Conservation (phyloP, 1,140 invertebrate genomes). For the Leptonema lineaticorne region DNA sequence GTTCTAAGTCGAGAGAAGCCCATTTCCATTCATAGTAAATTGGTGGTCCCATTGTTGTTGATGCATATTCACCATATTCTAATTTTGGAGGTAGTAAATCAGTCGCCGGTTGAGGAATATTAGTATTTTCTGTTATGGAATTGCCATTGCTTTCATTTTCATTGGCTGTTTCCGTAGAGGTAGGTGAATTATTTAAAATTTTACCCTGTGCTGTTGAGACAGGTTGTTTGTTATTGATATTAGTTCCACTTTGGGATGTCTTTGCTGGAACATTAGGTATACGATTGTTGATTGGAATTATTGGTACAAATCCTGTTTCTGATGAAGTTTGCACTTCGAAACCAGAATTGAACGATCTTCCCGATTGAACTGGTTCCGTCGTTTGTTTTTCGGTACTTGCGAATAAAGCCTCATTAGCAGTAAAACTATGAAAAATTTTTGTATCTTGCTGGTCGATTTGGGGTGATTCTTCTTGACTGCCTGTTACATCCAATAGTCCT, state of each 20-base stretch:
- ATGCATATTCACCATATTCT: constrained; percentile 45
- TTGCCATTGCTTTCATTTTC: constrained; percentile 47
- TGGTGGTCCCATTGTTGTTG: constrained; percentile 60
- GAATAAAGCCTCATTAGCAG: constrained; percentile 44
- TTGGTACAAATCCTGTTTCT: constrained; percentile 36
- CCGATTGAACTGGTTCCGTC: neutral
- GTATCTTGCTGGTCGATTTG: no score
- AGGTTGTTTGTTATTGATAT: neutral
- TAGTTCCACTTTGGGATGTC: neutral
- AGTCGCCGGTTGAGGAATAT: constrained; percentile 41
- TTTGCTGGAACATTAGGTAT: constrained; percentile 13
- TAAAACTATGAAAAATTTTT: constrained; percentile 54
- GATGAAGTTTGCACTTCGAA: constrained; percentile 40
- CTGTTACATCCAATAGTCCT: neutral
- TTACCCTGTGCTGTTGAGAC: neutral
- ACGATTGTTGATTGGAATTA: constrained; percentile 20
- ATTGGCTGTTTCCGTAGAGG: constrained; percentile 45
- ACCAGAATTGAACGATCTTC: neutral
- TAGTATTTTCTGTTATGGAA: constrained; percentile 40
- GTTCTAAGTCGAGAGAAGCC: constrained; percentile 59
- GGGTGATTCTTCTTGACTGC: constrained; percentile 39
- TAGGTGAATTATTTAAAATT: constrained; percentile 33
- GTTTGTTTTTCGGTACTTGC: neutral
- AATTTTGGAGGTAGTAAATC: constrained; percentile 49
- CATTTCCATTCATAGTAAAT: constrained; percentile 66